Evolutionary conservation across 2,113 vertebrate genomes (phyloP).

Genomic region (Todiramphus saurophagus): DNA sequence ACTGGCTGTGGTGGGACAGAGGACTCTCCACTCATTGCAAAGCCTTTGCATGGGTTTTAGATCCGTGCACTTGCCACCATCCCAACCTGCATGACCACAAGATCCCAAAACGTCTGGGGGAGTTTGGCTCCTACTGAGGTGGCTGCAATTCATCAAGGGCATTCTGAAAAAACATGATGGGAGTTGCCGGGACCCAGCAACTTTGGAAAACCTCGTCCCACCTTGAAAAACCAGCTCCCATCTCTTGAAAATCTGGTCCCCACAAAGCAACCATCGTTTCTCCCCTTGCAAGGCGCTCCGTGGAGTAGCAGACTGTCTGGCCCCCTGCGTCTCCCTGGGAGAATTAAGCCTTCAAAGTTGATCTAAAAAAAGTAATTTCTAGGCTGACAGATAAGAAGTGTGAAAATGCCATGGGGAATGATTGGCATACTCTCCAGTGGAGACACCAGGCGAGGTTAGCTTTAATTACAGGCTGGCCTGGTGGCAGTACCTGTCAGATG

Average conservation of each 20-base stretch:
- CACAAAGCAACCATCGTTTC: not conserved
- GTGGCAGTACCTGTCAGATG: constrained; percentile 33
- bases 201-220: not conserved
- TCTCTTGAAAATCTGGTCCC: constrained; percentile 44
- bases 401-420: not conserved
- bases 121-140: not conserved
- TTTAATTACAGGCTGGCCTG: constrained; percentile 10
- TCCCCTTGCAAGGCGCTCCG: not conserved
- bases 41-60: rapidly evolving
- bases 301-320: not conserved
- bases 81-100: rapidly evolving
- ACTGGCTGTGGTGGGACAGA: not conserved
- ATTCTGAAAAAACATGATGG: not conserved
- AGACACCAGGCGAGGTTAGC: not conserved
- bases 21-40: rapidly evolving
- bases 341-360: not conserved
- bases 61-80: rapidly evolving
- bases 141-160: not conserved
- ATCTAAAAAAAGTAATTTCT: not conserved
- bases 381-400: not conserved
- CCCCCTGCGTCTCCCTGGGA: not conserved
- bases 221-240: constrained; percentile 56
- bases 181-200: not conserved
- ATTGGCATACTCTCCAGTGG: not conserved
- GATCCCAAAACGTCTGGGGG: rapidly evolving